Evolutionary conservation across 2,113 vertebrate genomes (phyloP), one percentile per base, ranked within the genome.

Genomic region (Pongo pygmaeus): DNA sequence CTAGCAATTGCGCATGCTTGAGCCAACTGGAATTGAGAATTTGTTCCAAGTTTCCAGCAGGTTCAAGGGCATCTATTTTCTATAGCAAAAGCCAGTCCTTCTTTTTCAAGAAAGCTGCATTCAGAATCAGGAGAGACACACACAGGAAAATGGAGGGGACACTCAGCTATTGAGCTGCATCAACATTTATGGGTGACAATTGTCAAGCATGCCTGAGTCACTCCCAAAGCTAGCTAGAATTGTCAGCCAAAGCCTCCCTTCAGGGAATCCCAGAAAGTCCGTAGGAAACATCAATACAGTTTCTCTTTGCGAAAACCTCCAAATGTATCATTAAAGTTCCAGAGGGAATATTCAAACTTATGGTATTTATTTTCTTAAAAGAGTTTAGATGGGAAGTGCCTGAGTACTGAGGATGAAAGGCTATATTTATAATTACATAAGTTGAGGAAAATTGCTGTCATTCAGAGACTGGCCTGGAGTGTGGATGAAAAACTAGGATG

Each of bases 281-380:
- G 4, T 12, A 6, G 59, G 22, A 35, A 85, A 84, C 35, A 70
- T 70, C 40, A 38, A 9, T 9, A 64, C 3, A 2, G 30, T 27
- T 94, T 70, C 75, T 43, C 40, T 46, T 48, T 79, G 30, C 52
- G 43, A 91, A 91, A 79, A 46, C 85, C 38, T 74, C 67, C 81
- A 91, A 72, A 22, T 38, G 11, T 74, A 23, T 9, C 30, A 59
- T 77, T 43, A 67, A 90, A 35, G 64, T 78, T 85, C 50, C 89
- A 77, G 20, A 96, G 75, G 18, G 94, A 8, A 93, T 35, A 80
- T 38, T 91, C 94, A 46, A 74, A 80, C 27, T 32, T 40, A 52
- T 83, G 48, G 38, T 40, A 48, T 79, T 93, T 87, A 84, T 97
- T 93, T 96, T 96, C 80, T 95, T 83, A n/a, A 55, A 64, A 48